Base-by-base conservation (phyloP, 2,888 invertebrate species). In the Polymixis flavicincta region DNA sequence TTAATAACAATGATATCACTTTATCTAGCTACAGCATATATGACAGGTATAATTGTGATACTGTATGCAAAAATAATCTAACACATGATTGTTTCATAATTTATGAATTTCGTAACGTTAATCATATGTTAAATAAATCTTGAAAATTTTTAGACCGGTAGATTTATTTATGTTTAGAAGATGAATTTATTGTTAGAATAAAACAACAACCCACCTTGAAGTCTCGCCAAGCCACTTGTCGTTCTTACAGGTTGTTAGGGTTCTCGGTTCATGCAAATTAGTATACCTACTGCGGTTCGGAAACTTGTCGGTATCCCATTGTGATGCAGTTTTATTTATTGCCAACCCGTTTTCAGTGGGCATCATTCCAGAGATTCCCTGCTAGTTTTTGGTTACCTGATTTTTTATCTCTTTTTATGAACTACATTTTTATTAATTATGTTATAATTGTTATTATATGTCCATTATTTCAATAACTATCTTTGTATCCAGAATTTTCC, bases 261-360 rank as follows among this genome's bases (percentile, higher is more conserved):
- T 88, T 87, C 88, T 89, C 83, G 79, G 75, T 87, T 88, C 89
- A 92, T 92, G 91, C 88, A 90, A 92, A 92, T 90, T 78, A 87
- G 74, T 76, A 80, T 87, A 81, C 32, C 32, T 32, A 32, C 50
- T 71, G 63, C 71, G 57, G 70, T 82, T 86, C 83, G 64, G 55
- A 82, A 81, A 84, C 86, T 87, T 87, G 85, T 88, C 85, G 82
- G 84, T 89, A 87, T 90, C 85, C 89, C 87, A 90, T 90, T 89
- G 83, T 89, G 77, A 78, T 80, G 80, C 76, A 80, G n/a, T 82
- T 73, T 69, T 82, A 76, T 83, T 85, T 83, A 75, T 79, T 68
- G 73, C 64, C 66, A 25, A 65, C 28, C 37, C 37, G 19, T 67
- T 85, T 77, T 65, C 57, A 52, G 42, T 67, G 50, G 37, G 57